Evolutionary conservation across 2,888 invertebrate genomes (phyloP), one percentile per base, ranked within the genome.

Genomic region (Tetragonisca angustula): DNA sequence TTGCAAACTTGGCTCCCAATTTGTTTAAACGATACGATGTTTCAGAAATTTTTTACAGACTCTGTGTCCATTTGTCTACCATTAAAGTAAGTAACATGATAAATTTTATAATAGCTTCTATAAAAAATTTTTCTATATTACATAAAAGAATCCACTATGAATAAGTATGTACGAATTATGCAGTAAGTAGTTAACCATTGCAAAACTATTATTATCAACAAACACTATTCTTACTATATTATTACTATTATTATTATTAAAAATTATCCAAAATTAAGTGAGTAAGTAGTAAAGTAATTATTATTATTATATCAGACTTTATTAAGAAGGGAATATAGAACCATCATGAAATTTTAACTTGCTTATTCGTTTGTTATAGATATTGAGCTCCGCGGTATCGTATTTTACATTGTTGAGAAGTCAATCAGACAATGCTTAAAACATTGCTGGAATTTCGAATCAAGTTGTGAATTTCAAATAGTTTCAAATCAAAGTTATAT

Each of bases 321-420:
- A 61, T 19, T 19, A 5, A 2, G 2, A 21, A 4, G 9, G 9
- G 19, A 56, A 32, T 19, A 24, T 24, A 17, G 9, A 49, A 19
- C 17, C 9, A 17, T n/a, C n/a, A 17, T 2, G 19, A 19, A 62
- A 2, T 3, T 15, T 9, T 24, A 43, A 49, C n/a, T 0, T 19
- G 2, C 17, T 43, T 19, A 11, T 19, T 67, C 17, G 2, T 11
- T 32, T 11, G n/a, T 77, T 71, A 52, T 71, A 81, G 80, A 64
- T 81, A 21, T 32, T 77, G 56, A 88, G 87, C 49, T 89, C 89
- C 2, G 85, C 90, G n/a, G 56, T 83, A 54, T 90, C 90, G 2
- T 89, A 90, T 36, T 84, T 90, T 50, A 89, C 90, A 0, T 71
- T 90, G 36, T 36, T 90, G 65, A 81, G 81, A 24, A 43, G 43